phyloP scores from a whole-genome alignment of 2,888 invertebrate species.

The Globia sparganii region DNA sequence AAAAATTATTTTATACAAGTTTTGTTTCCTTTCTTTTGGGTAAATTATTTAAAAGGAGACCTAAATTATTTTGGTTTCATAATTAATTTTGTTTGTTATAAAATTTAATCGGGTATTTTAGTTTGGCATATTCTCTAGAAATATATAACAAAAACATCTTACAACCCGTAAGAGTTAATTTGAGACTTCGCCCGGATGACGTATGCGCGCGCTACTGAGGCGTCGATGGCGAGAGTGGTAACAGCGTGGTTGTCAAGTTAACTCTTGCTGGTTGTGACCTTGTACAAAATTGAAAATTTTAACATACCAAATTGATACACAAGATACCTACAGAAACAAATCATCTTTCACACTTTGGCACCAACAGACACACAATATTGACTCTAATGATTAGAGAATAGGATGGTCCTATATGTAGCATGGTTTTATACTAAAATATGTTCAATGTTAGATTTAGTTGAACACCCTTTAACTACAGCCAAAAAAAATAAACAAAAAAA shows the following conservation, averaged over 20 bases:
- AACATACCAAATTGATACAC: slow-evolving; percentile 19
- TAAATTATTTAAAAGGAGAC: not conserved
- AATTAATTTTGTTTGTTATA: no score
- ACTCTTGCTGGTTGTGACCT: not conserved
- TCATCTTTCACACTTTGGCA: slow-evolving; percentile 41
- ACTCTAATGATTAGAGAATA: slow-evolving; percentile 51
- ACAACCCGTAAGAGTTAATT: not conserved
- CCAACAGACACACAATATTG: slow-evolving; percentile 31
- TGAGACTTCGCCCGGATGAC: not conserved
- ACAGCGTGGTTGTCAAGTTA: not conserved
- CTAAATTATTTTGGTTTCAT: not conserved
- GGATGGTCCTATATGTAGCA: slow-evolving; percentile 63
- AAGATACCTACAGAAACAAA: slow-evolving; percentile 15
- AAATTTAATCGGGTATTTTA: not conserved
- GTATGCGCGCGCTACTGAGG: not conserved
- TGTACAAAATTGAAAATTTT: slow-evolving; percentile 17
- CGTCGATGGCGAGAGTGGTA: not conserved
- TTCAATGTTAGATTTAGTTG: slow-evolving; percentile 36
- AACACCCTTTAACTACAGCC: slow-evolving; percentile 43
- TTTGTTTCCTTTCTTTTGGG: not conserved
- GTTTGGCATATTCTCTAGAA: slow-evolving; percentile 20
- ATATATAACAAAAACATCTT: not conserved
- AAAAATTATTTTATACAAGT: not conserved
- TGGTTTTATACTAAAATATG: slow-evolving; percentile 58
- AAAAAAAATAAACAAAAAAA: slow-evolving; percentile 15